Evolutionary conservation across 2,888 invertebrate genomes (phyloP), one percentile per base, ranked within the genome.

Genomic region (Polyommatus icarus): DNA sequence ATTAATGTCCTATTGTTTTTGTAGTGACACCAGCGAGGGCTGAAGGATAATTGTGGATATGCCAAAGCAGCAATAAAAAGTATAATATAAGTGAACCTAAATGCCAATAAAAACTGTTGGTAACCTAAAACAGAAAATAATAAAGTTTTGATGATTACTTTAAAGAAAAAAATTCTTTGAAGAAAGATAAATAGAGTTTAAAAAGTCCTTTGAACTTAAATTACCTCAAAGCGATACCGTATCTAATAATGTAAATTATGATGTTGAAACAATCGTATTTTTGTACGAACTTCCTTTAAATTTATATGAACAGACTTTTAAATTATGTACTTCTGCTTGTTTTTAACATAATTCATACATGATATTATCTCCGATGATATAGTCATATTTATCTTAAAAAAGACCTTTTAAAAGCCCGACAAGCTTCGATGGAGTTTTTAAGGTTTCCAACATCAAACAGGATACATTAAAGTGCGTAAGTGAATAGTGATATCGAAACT

Each of bases 211-310:
- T 67, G 29, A 67, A 67, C 67, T 32, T 32, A 29, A 67, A 67
- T 67, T 67, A 67, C 67, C 61, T 67, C 4, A 29, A 67, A 29
- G 67, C 67, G 67, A 67, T 67, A 15, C 67, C 67, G 67, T 67
- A 67, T 67, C 67, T 67, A 67, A 67, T 67, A 32, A 67, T 67
- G 67, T 67, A 67, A 67, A 67, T 67, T 67, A 67, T 67, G 67
- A 67, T 67, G 67, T 67, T 67, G 67, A 67, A 67, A 67, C 29
- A 67, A 67, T 29, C 29, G 15, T 18, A 18, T 67, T 67, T 67
- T 67, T 67, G 67, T 67, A 32, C 18, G 29, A 32, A 32, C 7
- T 6, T 67, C 29, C 67, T 1, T 67, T 67, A 29, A 29, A 18
- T 67, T 67, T 67, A 32, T 67, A 6, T 67, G 5, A 67, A 67